Conservation (phyloP, 2,113 vertebrate genomes). For the Lucifuga dentata region DNA sequence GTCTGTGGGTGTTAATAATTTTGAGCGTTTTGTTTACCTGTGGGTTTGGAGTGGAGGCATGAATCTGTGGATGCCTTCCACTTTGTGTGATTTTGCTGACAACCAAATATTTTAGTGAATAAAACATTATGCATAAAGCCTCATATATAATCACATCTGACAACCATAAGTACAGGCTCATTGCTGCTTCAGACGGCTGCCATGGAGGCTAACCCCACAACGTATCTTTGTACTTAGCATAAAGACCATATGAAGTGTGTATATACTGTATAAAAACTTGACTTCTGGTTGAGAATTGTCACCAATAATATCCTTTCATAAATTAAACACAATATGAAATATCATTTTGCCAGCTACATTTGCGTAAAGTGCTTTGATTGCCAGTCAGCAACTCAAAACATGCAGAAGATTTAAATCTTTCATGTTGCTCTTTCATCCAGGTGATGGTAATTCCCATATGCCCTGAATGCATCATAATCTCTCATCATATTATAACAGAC, state of each 20-base stretch:
- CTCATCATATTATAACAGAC: neutral
- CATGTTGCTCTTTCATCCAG: no score
- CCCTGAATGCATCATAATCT: neutral
- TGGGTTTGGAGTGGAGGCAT: slow-evolving; percentile 51
- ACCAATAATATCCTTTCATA: no score
- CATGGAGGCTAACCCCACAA: no score
- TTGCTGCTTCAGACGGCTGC: slow-evolving; percentile 16
- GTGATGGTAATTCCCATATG: neutral
- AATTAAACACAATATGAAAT: no score
- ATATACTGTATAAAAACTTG: no score
- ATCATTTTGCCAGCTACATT: no score
- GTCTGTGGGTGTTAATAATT: slow-evolving; percentile 53
- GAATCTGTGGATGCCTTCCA: slow-evolving; percentile 30
- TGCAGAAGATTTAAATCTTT: no score
- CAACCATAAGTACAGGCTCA: slow-evolving; percentile 24
- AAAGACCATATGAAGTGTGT: no score
- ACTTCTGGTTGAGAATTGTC: no score
- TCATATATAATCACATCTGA: slow-evolving; percentile 61
- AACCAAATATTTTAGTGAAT: slow-evolving; percentile 72
- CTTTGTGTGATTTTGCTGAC: slow-evolving; percentile 51
- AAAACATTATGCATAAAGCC: slow-evolving; percentile 68
- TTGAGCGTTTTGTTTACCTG: slow-evolving; percentile 59
- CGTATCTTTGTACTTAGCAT: no score
- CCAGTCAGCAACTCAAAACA: no score
- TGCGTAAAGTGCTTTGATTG: no score